Percentiles rank a stretch among this genome's conserved stretches.
Evolutionary conservation across 1,140 invertebrate genomes (phyloP).

Genomic region (Drosophila watanabei): DNA sequence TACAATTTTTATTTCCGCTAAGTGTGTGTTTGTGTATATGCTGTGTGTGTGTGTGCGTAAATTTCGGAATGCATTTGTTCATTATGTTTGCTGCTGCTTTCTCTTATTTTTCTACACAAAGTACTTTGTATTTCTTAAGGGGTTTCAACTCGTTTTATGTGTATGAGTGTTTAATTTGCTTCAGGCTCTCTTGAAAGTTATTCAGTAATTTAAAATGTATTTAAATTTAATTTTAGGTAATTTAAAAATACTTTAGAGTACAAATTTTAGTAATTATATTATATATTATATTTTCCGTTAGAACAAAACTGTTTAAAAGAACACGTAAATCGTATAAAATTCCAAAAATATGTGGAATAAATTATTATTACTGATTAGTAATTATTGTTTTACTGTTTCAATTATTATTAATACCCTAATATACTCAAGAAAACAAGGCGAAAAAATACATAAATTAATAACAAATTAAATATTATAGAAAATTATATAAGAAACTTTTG

Average conservation of each 20-base stretch:
- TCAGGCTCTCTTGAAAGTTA: neutral
- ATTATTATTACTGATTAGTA: neutral
- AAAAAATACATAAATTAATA: neutral
- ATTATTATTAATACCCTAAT: neutral
- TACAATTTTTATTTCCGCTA: constrained; percentile 27
- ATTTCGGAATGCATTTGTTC: constrained; percentile 7
- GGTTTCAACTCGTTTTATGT: constrained; percentile 9
- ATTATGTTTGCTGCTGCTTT: constrained; percentile 2
- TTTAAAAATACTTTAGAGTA: neutral
- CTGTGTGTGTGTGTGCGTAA: neutral
- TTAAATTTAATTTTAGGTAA: neutral
- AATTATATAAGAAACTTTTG: neutral
- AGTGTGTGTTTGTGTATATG: constrained; percentile 20
- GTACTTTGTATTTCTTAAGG: constrained; percentile 16
- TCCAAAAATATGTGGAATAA: neutral
- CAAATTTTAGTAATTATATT: neutral
- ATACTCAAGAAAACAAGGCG: too few relatives aligned
- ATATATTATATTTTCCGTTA: neutral
- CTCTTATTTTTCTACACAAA: constrained; percentile 23
- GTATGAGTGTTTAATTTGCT: neutral
- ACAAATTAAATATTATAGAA: neutral
- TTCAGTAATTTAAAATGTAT: neutral
- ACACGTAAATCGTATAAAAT: neutral
- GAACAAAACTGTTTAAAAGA: neutral
- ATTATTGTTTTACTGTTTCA: neutral